phyloP scores from a whole-genome alignment of 1,140 invertebrate species.

The Apis mellifera region Amel_HAv3.1 CM009945.2:1977001-1977500 shows the following conservation, averaged over 20 bases:
- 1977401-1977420: constrained; percentile 4
- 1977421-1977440: constrained; percentile 74
- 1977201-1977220: not conserved
- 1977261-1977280: not conserved
- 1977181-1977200: not conserved
- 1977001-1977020: constrained; percentile 97
- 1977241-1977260: no score
- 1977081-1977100: constrained; percentile 37
- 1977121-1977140: not conserved
- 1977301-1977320: not conserved
- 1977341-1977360: not conserved
- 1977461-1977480: constrained; percentile 32
- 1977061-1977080: constrained; percentile 73
- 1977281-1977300: not conserved
- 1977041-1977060: constrained; percentile 87
- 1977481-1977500: constrained; percentile 17
- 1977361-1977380: not conserved
- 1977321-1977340: not conserved
- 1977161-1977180: not conserved
- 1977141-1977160: not conserved
- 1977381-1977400: not conserved
- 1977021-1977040: constrained; percentile 94
- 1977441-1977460: constrained; percentile 66
- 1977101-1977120: not conserved
- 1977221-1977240: no score